Evolutionary conservation across 92 coral and sea anemone species (phyloP).

Genomic region (Zoanthus sansibaricus): DNA sequence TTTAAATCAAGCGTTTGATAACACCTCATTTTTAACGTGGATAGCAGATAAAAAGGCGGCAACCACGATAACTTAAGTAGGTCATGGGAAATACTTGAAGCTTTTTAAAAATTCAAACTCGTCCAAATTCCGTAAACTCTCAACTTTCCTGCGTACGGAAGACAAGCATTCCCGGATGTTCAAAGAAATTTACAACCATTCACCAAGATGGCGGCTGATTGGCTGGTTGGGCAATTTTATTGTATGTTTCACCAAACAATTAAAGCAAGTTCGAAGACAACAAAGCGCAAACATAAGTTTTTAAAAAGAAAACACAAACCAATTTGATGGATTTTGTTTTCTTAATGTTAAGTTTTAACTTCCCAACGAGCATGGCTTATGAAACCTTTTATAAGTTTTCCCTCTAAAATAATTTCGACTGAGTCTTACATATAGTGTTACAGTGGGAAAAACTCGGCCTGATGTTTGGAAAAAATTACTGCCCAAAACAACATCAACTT

Average conservation of each 20-base stretch:
- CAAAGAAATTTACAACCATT: constrained; percentile 33
- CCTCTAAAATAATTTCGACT: not conserved
- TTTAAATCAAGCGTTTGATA: constrained; percentile 22
- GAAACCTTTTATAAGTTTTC: not conserved
- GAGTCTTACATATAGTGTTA: not conserved
- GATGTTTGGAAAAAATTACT: not conserved
- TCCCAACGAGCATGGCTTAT: not conserved
- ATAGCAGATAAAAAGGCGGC: not conserved
- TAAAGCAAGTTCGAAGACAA: constrained; percentile 22
- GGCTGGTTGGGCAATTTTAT: constrained; percentile 8
- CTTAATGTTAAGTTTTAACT: not conserved
- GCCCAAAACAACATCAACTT: constrained; percentile 26
- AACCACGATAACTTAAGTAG: constrained; percentile 12
- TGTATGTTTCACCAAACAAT: constrained; percentile 39
- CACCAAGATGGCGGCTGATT: constrained; percentile 23
- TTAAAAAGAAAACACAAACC: constrained; percentile 25
- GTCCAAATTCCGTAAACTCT: constrained; percentile 46
- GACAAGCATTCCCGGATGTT: constrained; percentile 39
- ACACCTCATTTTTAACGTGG: constrained; percentile 38
- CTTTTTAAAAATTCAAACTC: constrained; percentile 21
- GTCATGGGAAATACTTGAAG: constrained; percentile 16
- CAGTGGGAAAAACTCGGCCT: not conserved
- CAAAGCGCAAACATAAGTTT: constrained; percentile 35
- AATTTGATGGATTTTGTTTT: constrained; percentile 13
- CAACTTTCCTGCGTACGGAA: constrained; percentile 21